These are phyloP conservation scores for Helicoverpa assulta DNA, from an alignment of 2,888 invertebrate species.

Conservation along the genomic window DNA sequence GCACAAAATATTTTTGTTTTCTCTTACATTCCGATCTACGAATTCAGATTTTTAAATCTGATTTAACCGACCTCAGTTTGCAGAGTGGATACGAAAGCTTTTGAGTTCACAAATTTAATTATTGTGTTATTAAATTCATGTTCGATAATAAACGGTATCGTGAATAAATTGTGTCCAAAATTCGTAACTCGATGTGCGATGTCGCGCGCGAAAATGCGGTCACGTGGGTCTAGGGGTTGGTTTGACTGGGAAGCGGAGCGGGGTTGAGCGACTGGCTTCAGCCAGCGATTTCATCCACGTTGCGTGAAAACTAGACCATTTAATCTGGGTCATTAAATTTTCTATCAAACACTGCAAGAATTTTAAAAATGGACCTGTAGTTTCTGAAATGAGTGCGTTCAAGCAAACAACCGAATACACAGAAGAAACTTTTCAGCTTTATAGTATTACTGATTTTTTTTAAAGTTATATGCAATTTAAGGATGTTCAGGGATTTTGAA, in stretches of 20 bases:
- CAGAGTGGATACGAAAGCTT: slow-evolving; percentile 8
- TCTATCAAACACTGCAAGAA: too few relatives aligned
- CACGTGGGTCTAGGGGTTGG: slow-evolving; percentile 63
- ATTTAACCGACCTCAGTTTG: background rate
- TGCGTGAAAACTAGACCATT: too few relatives aligned
- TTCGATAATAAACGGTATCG: slow-evolving; percentile 61
- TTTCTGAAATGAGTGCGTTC: too few relatives aligned
- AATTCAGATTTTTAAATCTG: slow-evolving; percentile 11
- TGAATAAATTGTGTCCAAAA: slow-evolving; percentile 70
- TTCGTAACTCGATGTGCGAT: slow-evolving; percentile 71
- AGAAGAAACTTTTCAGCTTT: too few relatives aligned
- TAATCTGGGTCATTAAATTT: too few relatives aligned
- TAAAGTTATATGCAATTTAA: too few relatives aligned
- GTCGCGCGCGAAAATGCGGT: slow-evolving; percentile 71
- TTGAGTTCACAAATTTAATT: slow-evolving; percentile 18
- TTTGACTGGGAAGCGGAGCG: slow-evolving; percentile 35
- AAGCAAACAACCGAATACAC: too few relatives aligned
- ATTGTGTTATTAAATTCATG: slow-evolving; percentile 46
- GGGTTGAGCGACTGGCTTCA: too few relatives aligned
- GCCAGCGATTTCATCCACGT: background rate
- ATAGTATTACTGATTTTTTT: too few relatives aligned
- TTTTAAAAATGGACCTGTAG: too few relatives aligned
- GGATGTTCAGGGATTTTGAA: too few relatives aligned
- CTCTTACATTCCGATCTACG: background rate
- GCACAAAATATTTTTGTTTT: background rate